Evolutionary conservation across 2,888 invertebrate species (phyloP), one percentile per base, ranked within the genome.

Genomic region (Torymus auratus): DNA sequence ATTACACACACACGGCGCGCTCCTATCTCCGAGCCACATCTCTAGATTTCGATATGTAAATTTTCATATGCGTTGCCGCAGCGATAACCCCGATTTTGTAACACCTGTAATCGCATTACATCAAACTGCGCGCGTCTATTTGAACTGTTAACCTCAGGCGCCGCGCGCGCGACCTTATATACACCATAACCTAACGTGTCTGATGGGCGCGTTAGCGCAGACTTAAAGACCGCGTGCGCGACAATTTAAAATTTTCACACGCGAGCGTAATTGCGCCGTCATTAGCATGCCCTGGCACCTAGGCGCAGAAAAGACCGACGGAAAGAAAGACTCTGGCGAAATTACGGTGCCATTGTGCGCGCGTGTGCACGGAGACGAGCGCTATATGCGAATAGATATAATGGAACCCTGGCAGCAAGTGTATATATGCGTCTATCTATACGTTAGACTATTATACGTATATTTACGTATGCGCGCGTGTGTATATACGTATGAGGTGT

Each of bases 181-280:
- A 41, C 41, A 7, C 7, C 41, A 10, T 41, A 41, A 41, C 5
- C 41, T 41, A 41, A 41, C 41, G 41, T 10, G 41, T 10, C 7
- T 41, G 41, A 7, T 10, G 41, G 7, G 41, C 7, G 7, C 41
- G 41, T 41, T 41, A 41, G 5, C 5, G 41, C 41, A 41, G 7
- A 41, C 41, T 41, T 41, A 41, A 20, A 61, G 23, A 23, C n/a
- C 23, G 0, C 41, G 7, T 4, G 7, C 65, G 15, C 17, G 52
- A 56, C 68, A 56, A 41, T 53, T 67, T 20, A 53, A 41, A 60
- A 53, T 65, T 17, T 78, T 78, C 72, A 61, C 67, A 78, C 64
- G 67, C 13, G 23, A 23, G 13, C 14, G 15, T 28, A 53, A 71
- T 78, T 67, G 67, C 20, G 50, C 20, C 14, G 50, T 56, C 65